Evolutionary conservation across 2,113 vertebrate species (phyloP).

Genomic region (Sebastes schlegelii): DNA sequence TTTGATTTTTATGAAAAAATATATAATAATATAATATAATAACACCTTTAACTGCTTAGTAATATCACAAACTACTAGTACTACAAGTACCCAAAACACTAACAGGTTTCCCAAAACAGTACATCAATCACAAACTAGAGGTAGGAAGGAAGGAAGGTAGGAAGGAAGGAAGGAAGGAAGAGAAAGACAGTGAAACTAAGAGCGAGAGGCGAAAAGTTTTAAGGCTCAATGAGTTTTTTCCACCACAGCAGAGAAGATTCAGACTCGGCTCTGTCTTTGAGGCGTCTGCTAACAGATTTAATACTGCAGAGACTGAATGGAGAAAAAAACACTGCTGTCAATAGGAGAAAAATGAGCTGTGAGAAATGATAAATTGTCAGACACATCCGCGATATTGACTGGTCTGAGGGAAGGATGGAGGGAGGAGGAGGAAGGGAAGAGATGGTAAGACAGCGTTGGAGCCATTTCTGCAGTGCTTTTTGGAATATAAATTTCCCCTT

Average conservation of each 20-base stretch:
- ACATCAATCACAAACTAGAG: not conserved
- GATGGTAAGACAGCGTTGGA: not conserved
- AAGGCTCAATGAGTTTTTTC: not conserved
- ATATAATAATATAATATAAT: too few species aligned
- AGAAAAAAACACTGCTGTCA: slow-evolving; percentile 43
- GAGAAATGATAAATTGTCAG: slow-evolving; percentile 69
- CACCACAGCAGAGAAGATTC: slow-evolving; percentile 12
- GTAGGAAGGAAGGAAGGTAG: not conserved
- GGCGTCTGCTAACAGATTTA: slow-evolving; percentile 40
- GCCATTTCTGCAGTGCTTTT: not conserved
- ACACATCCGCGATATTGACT: slow-evolving; percentile 64
- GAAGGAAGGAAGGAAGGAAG: not conserved
- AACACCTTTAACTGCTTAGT: not conserved
- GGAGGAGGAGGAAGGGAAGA: slow-evolving; percentile 21
- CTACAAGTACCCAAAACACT: too few species aligned
- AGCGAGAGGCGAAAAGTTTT: not conserved
- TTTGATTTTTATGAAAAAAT: not conserved
- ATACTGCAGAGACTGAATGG: slow-evolving; percentile 41
- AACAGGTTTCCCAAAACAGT: not conserved
- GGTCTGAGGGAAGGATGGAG: slow-evolving; percentile 40
- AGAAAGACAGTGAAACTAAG: not conserved
- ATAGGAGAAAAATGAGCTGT: slow-evolving; percentile 66
- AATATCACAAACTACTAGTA: not conserved
- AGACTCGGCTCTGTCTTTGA: slow-evolving; percentile 5
- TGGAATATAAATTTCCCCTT: not conserved